Evolutionary conservation across 1,140 invertebrate species (phyloP), one percentile per base, ranked within the genome.

Genomic region (Saxidomus purpurata): DNA sequence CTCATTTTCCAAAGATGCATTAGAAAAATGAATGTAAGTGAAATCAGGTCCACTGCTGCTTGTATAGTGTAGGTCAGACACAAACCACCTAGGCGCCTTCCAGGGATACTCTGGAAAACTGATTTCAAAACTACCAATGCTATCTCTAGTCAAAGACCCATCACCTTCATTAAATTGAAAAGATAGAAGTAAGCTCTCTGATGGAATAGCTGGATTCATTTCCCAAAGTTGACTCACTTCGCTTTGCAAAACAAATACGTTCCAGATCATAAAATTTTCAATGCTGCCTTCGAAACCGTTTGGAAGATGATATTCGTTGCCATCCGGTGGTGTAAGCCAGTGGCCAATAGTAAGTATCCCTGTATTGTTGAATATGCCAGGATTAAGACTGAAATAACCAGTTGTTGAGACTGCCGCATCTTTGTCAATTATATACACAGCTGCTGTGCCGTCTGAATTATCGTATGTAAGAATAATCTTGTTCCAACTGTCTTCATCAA

Each of bases 211-310:
- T n/a, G 92, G 91, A 59, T 90, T 74, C 90, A 92, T 91, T 28
- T 90, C 17, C 85, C 90, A 90, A 13, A 91, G 34, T 28, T 92
- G 89, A 36, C 59, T 52, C 25, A 92, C 80, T 43, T 90, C 61
- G 79, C 69, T 91, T 17, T 83, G 81, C 31, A 91, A 83, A 2
- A 93, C 52, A 13, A 89, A 47, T 11, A 76, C 79, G 25, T 89
- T 87, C 92, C 92, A 93, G n/a, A 93, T 77, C 69, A 91, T 80
- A 40, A 93, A 82, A 63, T 92, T 92, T 55, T 93, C 92, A 17
- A 93, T 74, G 40, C 86, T 67, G 11, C 92, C 92, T n/a, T 55
- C 43, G 31, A 92, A 91, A 6, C 71, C 61, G 28, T 76, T 77
- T 3, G 79, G 59, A 36, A 74, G 43, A 0, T 63, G 79, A 63